Evolutionary conservation across 37 sponge, comb jelly and placozoan genomes (phyloP), one percentile per base, ranked within the genome.

Genomic region (Lycopodina hypogea): DNA sequence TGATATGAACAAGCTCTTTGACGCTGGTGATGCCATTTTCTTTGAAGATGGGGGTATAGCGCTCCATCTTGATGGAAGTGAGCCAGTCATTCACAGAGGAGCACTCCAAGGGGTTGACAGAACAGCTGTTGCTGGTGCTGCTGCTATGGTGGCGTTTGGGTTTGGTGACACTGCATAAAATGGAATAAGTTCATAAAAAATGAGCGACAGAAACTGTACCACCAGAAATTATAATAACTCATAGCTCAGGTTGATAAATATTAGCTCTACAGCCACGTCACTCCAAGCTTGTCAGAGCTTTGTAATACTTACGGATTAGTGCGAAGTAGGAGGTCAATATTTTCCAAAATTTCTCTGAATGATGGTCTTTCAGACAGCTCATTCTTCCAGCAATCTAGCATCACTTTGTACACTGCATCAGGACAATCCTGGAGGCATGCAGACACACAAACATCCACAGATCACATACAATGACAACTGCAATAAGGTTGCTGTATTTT

Each of bases 371-470:
- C 21, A 18, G 45, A 64, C 28, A 65, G 70, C 0, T 93, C 86
- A 37, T 58, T 69, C 18, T 82, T 52, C 93, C 93, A 93, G 76
- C 90, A 93, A 23, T 67, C 40, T 66, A 66, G 70, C 93, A 93
- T 93, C 21, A 88, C 39, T 30, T 69, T 29, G 57, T 89, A 89
- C 38, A 93, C 83, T 30, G 56, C 37, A 18, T 85, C 74, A 45
- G 93, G 93, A 78, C 87, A 85, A 30, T 35, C 76, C 93, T 92
- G 53, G 23, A 74, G n/a, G n/a, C n/a, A n/a, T n/a, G n/a, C n/a
- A n/a, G n/a, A n/a, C n/a, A n/a, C n/a, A n/a, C n/a, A n/a, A n/a
- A n/a, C n/a, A n/a, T n/a, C n/a, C n/a, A n/a, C n/a, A n/a, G n/a
- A n/a, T n/a, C n/a, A n/a, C n/a, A n/a, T n/a, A n/a, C n/a, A n/a